Percentiles rank a stretch among this genome's conserved stretches.
Evolutionary conservation across 2,888 invertebrate genomes (phyloP).

Genomic region (Andrena bucephala): DNA sequence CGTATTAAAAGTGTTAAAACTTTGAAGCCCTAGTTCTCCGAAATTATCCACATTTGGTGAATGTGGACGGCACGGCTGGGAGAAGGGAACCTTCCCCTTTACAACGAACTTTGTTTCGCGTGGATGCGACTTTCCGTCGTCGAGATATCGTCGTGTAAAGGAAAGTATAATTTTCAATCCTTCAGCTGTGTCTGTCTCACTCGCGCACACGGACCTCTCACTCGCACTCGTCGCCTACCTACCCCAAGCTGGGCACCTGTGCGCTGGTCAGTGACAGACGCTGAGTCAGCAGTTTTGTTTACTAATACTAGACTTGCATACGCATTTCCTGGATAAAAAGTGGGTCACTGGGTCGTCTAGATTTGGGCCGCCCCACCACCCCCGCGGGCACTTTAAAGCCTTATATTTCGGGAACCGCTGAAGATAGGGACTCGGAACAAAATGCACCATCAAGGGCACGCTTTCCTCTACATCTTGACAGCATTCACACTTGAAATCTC

Average conservation of each 20-base stretch:
- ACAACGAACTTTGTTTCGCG: neutral
- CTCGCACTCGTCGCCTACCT: constrained; percentile 8
- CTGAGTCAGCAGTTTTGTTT: constrained; percentile 21
- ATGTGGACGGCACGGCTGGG: neutral
- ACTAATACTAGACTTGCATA: neutral
- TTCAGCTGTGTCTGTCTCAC: neutral
- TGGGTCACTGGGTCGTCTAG: constrained; percentile 4
- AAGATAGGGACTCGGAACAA: constrained; percentile 15
- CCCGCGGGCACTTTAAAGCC: neutral
- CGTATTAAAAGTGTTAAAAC: neutral
- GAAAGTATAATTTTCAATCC: constrained; percentile 25
- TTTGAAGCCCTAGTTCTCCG: neutral
- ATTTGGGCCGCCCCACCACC: neutral
- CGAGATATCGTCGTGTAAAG: constrained; percentile 2
- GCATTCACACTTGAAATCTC: neutral
- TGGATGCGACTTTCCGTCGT: neutral
- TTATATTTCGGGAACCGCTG: constrained; percentile 8
- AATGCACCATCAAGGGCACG: constrained; percentile 13
- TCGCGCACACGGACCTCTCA: neutral
- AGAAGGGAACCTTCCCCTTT: neutral
- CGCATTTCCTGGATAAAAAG: constrained; percentile 14
- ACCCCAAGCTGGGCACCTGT: neutral
- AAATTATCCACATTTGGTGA: neutral
- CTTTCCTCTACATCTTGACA: neutral
- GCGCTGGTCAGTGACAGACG: constrained; percentile 16